A percentile compares a stretch with the other conserved stretches of the same genome.
Conservation (phyloP, 2,888 invertebrate genomes). For the Drosophila hamatofila region DNA sequence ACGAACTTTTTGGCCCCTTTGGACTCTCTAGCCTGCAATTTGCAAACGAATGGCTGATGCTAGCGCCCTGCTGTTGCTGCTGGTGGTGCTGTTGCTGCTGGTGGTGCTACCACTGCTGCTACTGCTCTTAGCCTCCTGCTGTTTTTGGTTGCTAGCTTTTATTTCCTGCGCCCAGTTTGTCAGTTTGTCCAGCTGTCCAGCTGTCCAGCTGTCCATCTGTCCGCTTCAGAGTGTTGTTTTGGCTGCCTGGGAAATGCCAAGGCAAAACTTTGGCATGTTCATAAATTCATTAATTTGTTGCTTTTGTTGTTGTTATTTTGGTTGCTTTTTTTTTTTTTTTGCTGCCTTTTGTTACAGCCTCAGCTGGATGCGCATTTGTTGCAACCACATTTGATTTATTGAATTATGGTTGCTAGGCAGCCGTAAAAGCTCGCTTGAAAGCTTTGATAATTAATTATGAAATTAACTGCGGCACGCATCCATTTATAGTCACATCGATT, state of each 20-base stretch:
- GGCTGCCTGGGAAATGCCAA: slow-evolving; percentile 57
- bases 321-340: slow-evolving; percentile 16
- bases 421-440: slow-evolving; percentile 72
- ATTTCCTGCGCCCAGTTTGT: slow-evolving; percentile 47
- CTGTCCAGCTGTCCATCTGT: slow-evolving; percentile 11
- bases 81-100: background rate
- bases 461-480: slow-evolving; percentile 64
- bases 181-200: slow-evolving; percentile 21
- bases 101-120: background rate
- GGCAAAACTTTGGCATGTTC: slow-evolving; percentile 74
- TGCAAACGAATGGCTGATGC: slow-evolving; percentile 52
- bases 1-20: slow-evolving; percentile 56
- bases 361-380: slow-evolving; percentile 48
- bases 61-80: slow-evolving; percentile 7
- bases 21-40: slow-evolving; percentile 64
- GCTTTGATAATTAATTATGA: slow-evolving; percentile 76
- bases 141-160: slow-evolving; percentile 54
- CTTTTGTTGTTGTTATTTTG: slow-evolving; percentile 48
- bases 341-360: slow-evolving; percentile 3
- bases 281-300: slow-evolving; percentile 82
- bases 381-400: slow-evolving; percentile 80
- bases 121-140: slow-evolving; percentile 35
- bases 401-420: slow-evolving; percentile 72
- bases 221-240: slow-evolving; percentile 33
- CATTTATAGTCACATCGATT: slow-evolving; percentile 13